Evolutionary conservation across 2,113 vertebrate species (phyloP).

Genomic region (Ammodytes marinus): DNA sequence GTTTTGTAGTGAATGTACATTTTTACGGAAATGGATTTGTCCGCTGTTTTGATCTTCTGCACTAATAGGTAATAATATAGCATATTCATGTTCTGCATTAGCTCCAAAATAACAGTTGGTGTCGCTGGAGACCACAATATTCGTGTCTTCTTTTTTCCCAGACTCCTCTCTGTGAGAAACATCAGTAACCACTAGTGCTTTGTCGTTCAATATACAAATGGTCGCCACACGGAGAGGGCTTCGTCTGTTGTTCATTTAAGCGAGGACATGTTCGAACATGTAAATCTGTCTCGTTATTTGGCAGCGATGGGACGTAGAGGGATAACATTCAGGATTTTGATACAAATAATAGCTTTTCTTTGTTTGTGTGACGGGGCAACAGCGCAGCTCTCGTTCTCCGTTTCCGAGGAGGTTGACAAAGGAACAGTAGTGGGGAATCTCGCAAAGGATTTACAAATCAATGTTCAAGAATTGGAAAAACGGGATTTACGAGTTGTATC

Average conservation of each 20-base stretch:
- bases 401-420: constrained; percentile 82
- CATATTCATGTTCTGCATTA: neutral
- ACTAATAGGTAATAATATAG: neutral
- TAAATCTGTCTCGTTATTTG: neutral
- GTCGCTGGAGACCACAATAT: constrained; percentile 67
- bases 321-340: constrained; percentile 38
- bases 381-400: constrained; percentile 76
- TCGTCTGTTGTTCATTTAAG: neutral
- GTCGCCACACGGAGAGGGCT: neutral
- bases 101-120: constrained; percentile 39
- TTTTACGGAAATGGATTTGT: neutral
- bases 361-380: constrained; percentile 44
- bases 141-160: neutral
- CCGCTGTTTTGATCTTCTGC: neutral
- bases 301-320: constrained; percentile 53
- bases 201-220: constrained; percentile 37
- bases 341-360: constrained; percentile 47
- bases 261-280: constrained; percentile 10
- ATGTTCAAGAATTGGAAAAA: constrained; percentile 65
- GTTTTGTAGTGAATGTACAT: neutral
- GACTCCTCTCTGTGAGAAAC: constrained; percentile 47
- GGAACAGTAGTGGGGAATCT: constrained; percentile 82
- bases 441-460: constrained; percentile 79
- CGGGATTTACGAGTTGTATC: constrained; percentile 73
- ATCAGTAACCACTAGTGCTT: neutral